These are phyloP conservation scores for Paralvinella palmiformis DNA, from an alignment of 1,140 invertebrate species.

Conservation along the genomic window DNA sequence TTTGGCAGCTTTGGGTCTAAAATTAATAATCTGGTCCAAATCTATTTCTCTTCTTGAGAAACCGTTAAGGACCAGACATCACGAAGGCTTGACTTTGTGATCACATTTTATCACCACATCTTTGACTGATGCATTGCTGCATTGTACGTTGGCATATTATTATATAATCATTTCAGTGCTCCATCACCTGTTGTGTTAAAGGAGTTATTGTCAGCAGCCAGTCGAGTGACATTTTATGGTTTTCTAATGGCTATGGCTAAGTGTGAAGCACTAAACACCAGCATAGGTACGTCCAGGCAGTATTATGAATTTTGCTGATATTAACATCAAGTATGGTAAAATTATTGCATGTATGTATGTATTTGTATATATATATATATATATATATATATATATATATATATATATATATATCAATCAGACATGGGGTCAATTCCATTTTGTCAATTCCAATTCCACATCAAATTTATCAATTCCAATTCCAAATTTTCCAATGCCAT, in stretches of 20 bases:
- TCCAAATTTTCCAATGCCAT: no score
- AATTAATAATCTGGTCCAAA: neutral
- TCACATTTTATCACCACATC: neutral
- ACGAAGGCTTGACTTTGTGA: neutral
- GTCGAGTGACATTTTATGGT: conserved; percentile 45
- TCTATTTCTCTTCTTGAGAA: neutral
- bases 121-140: no score
- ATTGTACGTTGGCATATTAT: neutral
- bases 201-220: conserved; percentile 38
- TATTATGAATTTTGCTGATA: neutral
- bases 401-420: no score
- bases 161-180: conserved; percentile 29
- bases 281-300: conserved; percentile 33
- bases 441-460: no score
- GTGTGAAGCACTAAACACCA: conserved; percentile 40
- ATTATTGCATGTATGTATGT: no score
- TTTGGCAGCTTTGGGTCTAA: no score
- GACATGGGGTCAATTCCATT: no score
- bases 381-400: neutral
- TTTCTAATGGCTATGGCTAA: conserved; percentile 46
- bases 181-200: conserved; percentile 34
- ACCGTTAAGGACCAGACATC: neutral
- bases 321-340: neutral
- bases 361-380: conserved; percentile 1
- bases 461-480: no score